Conservation (phyloP, 1,140 invertebrate species). For the Maconellicoccus hirsutus region DNA sequence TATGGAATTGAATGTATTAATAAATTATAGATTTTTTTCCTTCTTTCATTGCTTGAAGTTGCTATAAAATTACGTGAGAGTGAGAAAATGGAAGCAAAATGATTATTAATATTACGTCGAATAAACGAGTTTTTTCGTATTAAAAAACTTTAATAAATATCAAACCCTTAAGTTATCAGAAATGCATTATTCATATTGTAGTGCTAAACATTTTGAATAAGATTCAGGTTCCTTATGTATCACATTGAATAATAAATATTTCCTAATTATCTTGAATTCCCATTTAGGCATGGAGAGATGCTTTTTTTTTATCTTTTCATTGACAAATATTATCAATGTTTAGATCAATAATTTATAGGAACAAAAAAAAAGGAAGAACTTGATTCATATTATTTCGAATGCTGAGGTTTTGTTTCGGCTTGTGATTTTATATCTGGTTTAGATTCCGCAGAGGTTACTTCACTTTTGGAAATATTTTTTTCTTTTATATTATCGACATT, state of each 20-base stretch:
- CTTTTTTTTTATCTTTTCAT: no score
- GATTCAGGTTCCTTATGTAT: no score
- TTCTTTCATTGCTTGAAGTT: no score
- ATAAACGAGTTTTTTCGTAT: no score
- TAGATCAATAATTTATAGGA: neutral
- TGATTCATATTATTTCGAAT: neutral
- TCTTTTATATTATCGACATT: neutral
- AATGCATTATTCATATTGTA: neutral
- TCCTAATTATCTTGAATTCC: no score
- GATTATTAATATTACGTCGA: neutral
- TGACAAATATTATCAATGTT: no score
- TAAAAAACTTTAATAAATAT: neutral
- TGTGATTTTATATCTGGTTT: neutral
- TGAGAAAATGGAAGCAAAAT: no score
- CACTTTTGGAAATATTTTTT: neutral
- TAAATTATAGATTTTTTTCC: no score
- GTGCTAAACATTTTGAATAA: neutral
- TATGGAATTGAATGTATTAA: neutral
- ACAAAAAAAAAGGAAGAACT: neutral
- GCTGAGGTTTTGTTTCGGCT: neutral
- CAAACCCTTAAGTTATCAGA: neutral
- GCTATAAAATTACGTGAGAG: no score
- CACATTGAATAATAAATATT: no score
- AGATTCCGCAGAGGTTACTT: neutral
- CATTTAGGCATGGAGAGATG: no score